Percentiles rank a stretch among this genome's conserved stretches.
Evolutionary conservation across 1,140 invertebrate species (phyloP).

Genomic region (Lucilia cuprina): DNA sequence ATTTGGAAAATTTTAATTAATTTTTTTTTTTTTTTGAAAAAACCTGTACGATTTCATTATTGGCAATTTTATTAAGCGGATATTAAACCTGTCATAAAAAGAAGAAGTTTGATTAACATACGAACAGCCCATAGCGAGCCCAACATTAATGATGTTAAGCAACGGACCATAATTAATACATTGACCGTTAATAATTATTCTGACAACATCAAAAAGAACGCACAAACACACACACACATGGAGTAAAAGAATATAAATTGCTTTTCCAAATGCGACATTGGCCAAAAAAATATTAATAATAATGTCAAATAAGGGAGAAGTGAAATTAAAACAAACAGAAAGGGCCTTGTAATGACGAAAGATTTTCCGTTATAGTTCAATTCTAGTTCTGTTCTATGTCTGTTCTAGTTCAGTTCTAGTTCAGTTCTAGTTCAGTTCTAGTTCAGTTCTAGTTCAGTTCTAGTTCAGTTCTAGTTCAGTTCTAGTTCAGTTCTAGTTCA

Average conservation of each 20-base stretch:
- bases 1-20: not conserved
- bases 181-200: constrained; percentile 3
- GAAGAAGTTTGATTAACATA: not conserved
- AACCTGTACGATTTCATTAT: not conserved
- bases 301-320: not conserved
- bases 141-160: not conserved
- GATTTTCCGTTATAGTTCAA: too few species aligned
- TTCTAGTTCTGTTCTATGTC: too few species aligned
- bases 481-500: too few species aligned
- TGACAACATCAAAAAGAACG: not conserved
- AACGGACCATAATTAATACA: constrained; percentile 4
- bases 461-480: too few species aligned
- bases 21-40: too few species aligned
- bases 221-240: not conserved
- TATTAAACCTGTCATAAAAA: constrained; percentile 4
- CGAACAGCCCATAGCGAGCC: not conserved
- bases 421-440: too few species aligned
- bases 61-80: not conserved
- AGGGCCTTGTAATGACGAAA: too few species aligned
- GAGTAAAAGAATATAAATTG: not conserved
- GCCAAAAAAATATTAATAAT: not conserved
- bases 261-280: not conserved
- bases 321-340: not conserved
- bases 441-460: too few species aligned
- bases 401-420: too few species aligned